Percentiles rank a stretch among this genome's conserved stretches.
These are phyloP conservation scores for Hylaeus anthracinus DNA, from an alignment of 1,140 invertebrate genomes.

Conservation along the genomic window DNA sequence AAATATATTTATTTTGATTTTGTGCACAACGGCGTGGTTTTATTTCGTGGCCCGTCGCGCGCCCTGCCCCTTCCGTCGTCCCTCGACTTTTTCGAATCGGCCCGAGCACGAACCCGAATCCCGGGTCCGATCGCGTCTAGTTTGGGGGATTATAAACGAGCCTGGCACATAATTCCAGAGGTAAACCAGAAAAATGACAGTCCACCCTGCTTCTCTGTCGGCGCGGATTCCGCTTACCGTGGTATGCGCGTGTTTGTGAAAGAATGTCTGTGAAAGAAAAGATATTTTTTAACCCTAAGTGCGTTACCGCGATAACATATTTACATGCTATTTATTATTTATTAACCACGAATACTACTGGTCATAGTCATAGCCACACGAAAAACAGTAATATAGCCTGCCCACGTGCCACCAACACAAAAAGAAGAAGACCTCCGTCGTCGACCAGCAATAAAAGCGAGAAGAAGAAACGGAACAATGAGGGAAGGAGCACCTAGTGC, in stretches of 20 bases:
- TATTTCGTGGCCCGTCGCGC: slow-evolving; percentile 57
- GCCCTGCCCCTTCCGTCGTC: slow-evolving; percentile 30
- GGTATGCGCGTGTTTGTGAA: not conserved
- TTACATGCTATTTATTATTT: no score
- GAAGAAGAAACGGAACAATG: no score
- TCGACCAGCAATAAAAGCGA: no score
- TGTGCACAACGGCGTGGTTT: slow-evolving; percentile 71
- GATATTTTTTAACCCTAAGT: slow-evolving; percentile 6
- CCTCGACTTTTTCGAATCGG: slow-evolving; percentile 26
- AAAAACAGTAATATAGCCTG: no score
- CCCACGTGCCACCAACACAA: no score
- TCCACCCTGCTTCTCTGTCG: slow-evolving; percentile 24
- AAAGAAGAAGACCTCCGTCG: no score
- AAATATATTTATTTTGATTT: slow-evolving; percentile 81
- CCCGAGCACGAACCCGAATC: not conserved
- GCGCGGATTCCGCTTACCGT: slow-evolving; percentile 23
- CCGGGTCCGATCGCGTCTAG: slow-evolving; percentile 58
- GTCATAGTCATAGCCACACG: no score
- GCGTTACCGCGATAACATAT: no score
- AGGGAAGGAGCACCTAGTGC: no score
- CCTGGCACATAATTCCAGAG: slow-evolving; percentile 56
- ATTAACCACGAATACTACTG: no score
- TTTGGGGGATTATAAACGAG: slow-evolving; percentile 74
- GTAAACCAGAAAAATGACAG: slow-evolving; percentile 57
- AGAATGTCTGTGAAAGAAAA: not conserved